A percentile compares a stretch with the other conserved stretches of the same genome.
phyloP scores from a whole-genome alignment of 2,113 vertebrate species.

The Microcebus lehilahytsara region DNA sequence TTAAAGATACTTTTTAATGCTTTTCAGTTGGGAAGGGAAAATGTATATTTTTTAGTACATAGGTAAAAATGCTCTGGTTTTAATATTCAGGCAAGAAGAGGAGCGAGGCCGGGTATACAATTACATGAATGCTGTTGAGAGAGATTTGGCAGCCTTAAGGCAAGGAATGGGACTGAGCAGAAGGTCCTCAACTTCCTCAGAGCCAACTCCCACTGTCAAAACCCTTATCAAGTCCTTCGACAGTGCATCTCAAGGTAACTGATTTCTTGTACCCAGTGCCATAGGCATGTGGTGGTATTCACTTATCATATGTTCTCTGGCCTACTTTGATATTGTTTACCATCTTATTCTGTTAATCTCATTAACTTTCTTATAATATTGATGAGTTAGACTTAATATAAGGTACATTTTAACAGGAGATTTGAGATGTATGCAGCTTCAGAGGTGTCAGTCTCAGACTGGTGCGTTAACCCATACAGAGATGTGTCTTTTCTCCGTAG shows the following conservation, averaged over 20 bases:
- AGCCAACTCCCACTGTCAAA: conserved; percentile 96
- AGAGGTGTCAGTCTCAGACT: neutral
- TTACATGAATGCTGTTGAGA: conserved; percentile 97
- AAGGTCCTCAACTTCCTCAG: conserved; percentile 94
- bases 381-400: neutral
- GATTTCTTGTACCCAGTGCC: neutral
- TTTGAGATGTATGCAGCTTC: neutral
- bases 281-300: fast-evolving
- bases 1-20: neutral
- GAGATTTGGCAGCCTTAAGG: conserved; percentile 93
- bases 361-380: neutral
- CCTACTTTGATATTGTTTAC: neutral
- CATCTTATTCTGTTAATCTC: neutral
- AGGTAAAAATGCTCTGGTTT: neutral
- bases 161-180: conserved; percentile 96
- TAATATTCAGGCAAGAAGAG: conserved; percentile 91
- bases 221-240: conserved; percentile 98
- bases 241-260: conserved; percentile 95
- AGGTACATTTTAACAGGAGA: neutral
- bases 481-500: neutral
- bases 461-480: too few species aligned
- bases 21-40: neutral
- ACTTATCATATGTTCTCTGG: too few species aligned
- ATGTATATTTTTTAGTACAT: neutral
- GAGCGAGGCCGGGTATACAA: conserved; percentile 97